Base-by-base conservation (phyloP, 2,113 vertebrate species). In the Pterocles orientalis region DNA sequence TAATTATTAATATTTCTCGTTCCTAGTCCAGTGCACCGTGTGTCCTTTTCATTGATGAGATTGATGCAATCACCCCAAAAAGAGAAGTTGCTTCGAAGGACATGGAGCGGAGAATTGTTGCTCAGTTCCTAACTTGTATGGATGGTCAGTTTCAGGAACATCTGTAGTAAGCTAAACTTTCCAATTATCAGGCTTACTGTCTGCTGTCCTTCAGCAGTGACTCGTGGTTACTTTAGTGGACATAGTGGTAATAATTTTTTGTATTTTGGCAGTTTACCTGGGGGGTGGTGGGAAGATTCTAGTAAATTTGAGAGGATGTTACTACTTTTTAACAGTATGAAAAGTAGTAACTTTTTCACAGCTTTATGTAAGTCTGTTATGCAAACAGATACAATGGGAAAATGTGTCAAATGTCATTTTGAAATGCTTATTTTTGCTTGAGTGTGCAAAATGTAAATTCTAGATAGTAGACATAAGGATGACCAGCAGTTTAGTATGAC, bases 61-160 rank as follows among this genome's bases (percentile, higher is more conserved):
- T 99, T 6, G 99, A 99, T 34, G 98, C 99, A 14, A 99, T 99
- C 94, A 99, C 99, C 4, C 99, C 99, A 0, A 99, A 99, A 94
- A 98, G 99, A 98, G 99, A 99, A 97, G 98, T 99, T 36, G 99
- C 99, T 6, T 99, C 99, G 1, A 99, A 99, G 97, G 99, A 99
- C 97, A 99, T 99, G 99, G 99, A 99, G 97, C 97, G 99, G 50
- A 99, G 99, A 93, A 99, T 99, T 33, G 99, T 99, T 24, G 99
- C 99, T 66, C 99, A 99, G 97, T 98, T 99, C 68, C 98, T 99
- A 9, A 99, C 99, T 80, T 99, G 99, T 95, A 99, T 99, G 99
- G 99, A 99, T 18, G 99, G 99, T 99, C 77, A 91, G 98, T 97
- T 76, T 90, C 41, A 21, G 54, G 24, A 84, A 25, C 20, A n/a